phyloP scores from a whole-genome alignment of 2,113 vertebrate genomes.

The Desmodus rotundus region DNA sequence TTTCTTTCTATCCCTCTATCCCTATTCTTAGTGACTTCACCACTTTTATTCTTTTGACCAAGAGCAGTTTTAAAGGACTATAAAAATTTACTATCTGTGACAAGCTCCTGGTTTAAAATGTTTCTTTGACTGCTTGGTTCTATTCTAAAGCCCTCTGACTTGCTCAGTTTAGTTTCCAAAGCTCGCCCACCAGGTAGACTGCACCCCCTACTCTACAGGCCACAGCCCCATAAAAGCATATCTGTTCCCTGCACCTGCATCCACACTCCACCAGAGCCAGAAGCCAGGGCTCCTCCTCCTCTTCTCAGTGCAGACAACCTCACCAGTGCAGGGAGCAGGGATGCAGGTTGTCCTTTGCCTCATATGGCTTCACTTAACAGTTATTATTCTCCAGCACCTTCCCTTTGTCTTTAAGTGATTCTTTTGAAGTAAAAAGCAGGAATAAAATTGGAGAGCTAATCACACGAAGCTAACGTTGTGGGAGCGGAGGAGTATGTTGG shows the following conservation, averaged over 20 bases:
- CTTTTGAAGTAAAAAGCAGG: not conserved
- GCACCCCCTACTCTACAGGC: no score
- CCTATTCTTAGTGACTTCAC: not conserved
- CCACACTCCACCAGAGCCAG: not conserved
- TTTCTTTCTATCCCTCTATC: not conserved
- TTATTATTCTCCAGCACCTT: not conserved
- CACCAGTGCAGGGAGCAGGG: not conserved
- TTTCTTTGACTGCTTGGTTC: not conserved
- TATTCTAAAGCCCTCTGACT: not conserved
- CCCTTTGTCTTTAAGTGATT: not conserved
- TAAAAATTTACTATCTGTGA: conserved; percentile 8
- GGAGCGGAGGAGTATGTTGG: not conserved
- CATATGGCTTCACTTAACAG: not conserved
- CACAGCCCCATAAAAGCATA: not conserved
- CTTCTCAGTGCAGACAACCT: not conserved
- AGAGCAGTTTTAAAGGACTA: not conserved
- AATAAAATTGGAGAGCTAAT: not conserved
- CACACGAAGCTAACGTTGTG: not conserved
- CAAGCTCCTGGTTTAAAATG: not conserved
- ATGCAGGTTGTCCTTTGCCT: not conserved
- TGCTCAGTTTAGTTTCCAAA: not conserved
- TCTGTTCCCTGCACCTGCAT: not conserved
- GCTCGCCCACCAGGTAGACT: not conserved
- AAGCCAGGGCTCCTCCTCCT: not conserved
- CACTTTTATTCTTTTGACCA: not conserved